Evolutionary conservation across 2,113 vertebrate species (phyloP).

Genomic region (Chamaea fasciata): DNA sequence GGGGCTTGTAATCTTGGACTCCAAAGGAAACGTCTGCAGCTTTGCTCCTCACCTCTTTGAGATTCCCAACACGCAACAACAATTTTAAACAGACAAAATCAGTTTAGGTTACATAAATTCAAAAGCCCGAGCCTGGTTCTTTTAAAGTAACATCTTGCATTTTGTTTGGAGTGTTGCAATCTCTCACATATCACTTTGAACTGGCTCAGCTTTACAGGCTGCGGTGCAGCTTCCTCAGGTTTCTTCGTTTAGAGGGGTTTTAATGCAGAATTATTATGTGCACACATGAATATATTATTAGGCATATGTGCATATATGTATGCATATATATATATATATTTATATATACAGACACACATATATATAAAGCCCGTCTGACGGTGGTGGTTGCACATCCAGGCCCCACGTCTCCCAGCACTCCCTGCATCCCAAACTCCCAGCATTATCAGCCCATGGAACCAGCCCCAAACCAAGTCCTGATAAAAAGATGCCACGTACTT

Average conservation of each 20-base stretch:
- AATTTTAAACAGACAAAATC: constrained; percentile 67
- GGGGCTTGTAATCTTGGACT: not conserved
- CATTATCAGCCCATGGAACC: not conserved
- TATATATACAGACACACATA: not conserved
- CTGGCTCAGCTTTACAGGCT: not conserved
- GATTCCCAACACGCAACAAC: constrained; percentile 57
- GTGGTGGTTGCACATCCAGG: not conserved
- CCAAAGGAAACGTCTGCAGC: constrained; percentile 41
- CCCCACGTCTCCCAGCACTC: not conserved
- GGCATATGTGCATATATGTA: not conserved
- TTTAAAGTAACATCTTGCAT: constrained; percentile 62
- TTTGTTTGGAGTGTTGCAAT: constrained; percentile 50
- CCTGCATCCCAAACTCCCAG: not conserved
- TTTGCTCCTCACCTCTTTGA: constrained; percentile 53
- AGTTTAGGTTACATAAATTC: constrained; percentile 67
- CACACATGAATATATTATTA: not conserved
- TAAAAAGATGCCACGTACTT: not conserved
- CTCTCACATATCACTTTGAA: not conserved
- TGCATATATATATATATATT: not conserved
- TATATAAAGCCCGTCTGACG: not conserved
- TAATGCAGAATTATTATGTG: not conserved
- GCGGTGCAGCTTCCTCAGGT: not conserved
- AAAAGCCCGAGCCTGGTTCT: constrained; percentile 48
- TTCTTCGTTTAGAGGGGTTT: not conserved
- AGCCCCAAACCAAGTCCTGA: not conserved